Evolutionary conservation across 2,888 invertebrate genomes (phyloP).

Genomic region (Pteria penguin): DNA sequence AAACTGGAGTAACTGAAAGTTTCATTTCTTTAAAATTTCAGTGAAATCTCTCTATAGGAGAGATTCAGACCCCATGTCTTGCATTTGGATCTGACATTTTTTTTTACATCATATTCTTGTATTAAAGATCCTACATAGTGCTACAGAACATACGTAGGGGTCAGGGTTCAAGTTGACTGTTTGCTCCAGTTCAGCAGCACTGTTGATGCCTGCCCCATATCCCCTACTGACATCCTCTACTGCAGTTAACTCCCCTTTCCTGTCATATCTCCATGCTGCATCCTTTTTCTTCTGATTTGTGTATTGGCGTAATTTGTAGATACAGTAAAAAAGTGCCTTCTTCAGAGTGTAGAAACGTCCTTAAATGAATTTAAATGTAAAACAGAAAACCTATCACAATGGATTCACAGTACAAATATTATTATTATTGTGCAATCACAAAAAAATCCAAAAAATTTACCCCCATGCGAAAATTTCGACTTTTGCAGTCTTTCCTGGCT

Average conservation of each 20-base stretch:
- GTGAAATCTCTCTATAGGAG: no score
- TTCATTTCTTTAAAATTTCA: no score
- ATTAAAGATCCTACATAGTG: background rate
- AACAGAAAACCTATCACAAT: no score
- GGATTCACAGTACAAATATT: no score
- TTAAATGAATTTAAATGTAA: constrained; percentile 37
- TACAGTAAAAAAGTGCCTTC: constrained; percentile 54
- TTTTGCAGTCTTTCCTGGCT: no score
- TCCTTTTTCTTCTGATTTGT: constrained; percentile 34
- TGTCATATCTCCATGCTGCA: constrained; percentile 1
- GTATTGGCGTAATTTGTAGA: constrained; percentile 57
- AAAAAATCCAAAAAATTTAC: no score
- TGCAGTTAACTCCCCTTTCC: constrained; percentile 1
- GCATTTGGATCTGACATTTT: no score
- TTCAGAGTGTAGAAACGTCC: constrained; percentile 68
- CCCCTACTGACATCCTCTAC: constrained; percentile 53
- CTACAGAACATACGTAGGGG: constrained; percentile 54
- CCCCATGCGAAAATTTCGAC: no score
- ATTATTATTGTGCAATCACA: no score
- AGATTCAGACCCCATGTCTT: no score
- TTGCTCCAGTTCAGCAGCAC: constrained; percentile 54
- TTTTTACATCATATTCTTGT: background rate
- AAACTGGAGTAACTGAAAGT: no score
- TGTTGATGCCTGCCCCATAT: constrained; percentile 55
- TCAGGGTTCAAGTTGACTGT: constrained; percentile 54